phyloP scores from a whole-genome alignment of 1,140 invertebrate species.

The Atta texana region DNA sequence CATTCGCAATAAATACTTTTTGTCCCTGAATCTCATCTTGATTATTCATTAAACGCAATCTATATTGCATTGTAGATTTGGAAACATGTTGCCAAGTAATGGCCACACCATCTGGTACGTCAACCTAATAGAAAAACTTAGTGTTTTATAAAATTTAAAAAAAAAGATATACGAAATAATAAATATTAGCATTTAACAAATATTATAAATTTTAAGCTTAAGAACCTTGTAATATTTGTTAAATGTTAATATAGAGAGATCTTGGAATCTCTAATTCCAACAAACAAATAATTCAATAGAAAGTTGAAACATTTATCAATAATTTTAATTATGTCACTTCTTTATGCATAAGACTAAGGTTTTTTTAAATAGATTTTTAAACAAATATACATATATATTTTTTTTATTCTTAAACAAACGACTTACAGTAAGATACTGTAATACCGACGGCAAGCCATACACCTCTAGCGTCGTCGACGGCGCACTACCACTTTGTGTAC shows the following conservation, averaged over 20 bases:
- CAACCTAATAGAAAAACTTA: slow-evolving; percentile 71
- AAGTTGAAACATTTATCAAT: slow-evolving; percentile 16
- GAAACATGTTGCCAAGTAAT: slow-evolving; percentile 74
- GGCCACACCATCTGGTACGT: slow-evolving; percentile 82
- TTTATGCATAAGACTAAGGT: neutral
- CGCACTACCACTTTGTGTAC: slow-evolving; percentile 68
- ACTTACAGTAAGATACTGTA: slow-evolving; percentile 82
- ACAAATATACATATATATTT: neutral
- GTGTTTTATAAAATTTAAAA: slow-evolving; percentile 14
- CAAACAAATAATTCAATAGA: slow-evolving; percentile 27
- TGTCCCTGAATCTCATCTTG: slow-evolving; percentile 83
- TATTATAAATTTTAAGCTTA: neutral
- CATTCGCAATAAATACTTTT: slow-evolving; percentile 81
- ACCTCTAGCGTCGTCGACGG: slow-evolving; percentile 79
- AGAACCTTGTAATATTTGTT: neutral
- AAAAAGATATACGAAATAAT: neutral
- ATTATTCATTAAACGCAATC: slow-evolving; percentile 80
- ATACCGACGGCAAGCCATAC: slow-evolving; percentile 81
- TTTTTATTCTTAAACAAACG: neutral
- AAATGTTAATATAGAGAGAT: neutral
- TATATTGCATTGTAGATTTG: slow-evolving; percentile 79
- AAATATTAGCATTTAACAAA: neutral
- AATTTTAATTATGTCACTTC: neutral
- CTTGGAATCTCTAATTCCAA: neutral
- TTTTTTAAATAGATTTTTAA: neutral